Evolutionary conservation across 1,140 invertebrate genomes (phyloP), one percentile per base, ranked within the genome.

Genomic region (Neotoxoptera formosana): DNA sequence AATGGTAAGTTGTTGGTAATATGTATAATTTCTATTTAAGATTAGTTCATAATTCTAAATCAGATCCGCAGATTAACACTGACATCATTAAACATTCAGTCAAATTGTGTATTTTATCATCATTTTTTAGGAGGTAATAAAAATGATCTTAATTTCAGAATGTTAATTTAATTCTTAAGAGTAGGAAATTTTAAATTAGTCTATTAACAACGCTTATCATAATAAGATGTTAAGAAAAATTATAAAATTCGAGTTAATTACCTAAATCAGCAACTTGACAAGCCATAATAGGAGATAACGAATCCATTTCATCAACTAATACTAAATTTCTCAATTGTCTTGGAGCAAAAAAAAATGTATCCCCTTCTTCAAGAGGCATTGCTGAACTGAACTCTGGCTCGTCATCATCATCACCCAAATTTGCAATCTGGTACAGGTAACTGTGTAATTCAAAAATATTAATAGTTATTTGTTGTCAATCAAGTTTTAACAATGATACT

Each of bases 271-370:
- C 94, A 48, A 99, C 98, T 96, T 98, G 97, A 94, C 97, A 97
- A 23, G 96, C 96, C 95, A 99, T 96, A 94, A 99, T 99, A 0
- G 99, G 99, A 2, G 98, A 99, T 25, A 99, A 96, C 88, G 98
- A 99, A 94, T 99, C 99, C 95, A 99, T 96, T 96, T 99, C 99
- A 96, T 99, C 99, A 2, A 99, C 99, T 94, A 99, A 95, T 11
- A 99, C 98, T 17, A 99, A 96, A 96, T 99, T 99, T 95, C 99
- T 97, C 0, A 99, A 96, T 7, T 97, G 96, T 95, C 99, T 96
- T 30, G 99, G 99, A 17, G 98, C 98, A 96, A 99, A 99, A 96
- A 99, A 99, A 95, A 99, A 99, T 8, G 99, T 99, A 94, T 99
- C 99, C 11, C 99, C 99, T 95, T 99, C 99, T 95, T 99, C 99